Conservation (phyloP, 2,113 vertebrate genomes). For the Gymnogyps californianus region DNA sequence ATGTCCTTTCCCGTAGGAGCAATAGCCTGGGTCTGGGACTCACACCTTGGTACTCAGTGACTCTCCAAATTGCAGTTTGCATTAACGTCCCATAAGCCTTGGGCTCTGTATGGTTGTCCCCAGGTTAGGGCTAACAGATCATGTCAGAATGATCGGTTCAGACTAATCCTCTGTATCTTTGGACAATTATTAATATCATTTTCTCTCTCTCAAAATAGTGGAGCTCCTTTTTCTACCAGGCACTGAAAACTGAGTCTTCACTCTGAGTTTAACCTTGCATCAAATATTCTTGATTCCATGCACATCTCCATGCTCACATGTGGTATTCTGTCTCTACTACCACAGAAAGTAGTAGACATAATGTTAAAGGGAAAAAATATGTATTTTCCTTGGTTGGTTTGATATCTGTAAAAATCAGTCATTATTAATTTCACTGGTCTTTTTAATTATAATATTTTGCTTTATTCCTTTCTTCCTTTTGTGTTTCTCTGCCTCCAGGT, state of each 20-base stretch:
- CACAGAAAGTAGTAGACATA: not conserved
- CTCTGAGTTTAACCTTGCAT: not conserved
- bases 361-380: not conserved
- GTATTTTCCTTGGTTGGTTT: not conserved
- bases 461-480: not conserved
- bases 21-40: not conserved
- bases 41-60: not conserved
- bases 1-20: not conserved
- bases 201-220: not conserved
- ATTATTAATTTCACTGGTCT: not conserved
- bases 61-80: not conserved
- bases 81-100: not conserved
- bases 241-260: not conserved
- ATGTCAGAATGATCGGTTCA: not conserved
- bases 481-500: not conserved
- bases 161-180: not conserved
- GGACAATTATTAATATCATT: not conserved
- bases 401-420: not conserved
- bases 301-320: not conserved
- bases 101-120: not conserved
- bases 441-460: not conserved
- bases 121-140: not conserved
- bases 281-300: not conserved
- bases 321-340: not conserved
- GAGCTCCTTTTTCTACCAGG: not conserved